Evolutionary conservation across 2,888 invertebrate species (phyloP).

Genomic region (Hirudinaria manillensis): DNA sequence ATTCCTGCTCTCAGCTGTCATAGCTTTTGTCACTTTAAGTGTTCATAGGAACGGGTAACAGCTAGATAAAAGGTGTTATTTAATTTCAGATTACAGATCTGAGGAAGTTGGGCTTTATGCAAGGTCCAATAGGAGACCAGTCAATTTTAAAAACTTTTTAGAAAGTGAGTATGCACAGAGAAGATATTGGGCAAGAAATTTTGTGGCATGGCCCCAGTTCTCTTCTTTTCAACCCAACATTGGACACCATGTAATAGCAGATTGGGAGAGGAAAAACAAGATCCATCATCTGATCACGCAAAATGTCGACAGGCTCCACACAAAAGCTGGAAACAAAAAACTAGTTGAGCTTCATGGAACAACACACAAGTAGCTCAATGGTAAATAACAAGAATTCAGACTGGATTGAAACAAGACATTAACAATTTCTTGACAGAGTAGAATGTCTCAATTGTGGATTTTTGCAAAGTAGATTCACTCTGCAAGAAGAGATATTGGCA

Average conservation of each 20-base stretch:
- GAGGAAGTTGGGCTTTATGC: slow-evolving; percentile 64
- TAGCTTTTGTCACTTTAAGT: no score
- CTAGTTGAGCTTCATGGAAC: slow-evolving; percentile 85
- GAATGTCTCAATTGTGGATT: slow-evolving; percentile 62
- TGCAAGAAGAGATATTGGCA: slow-evolving; percentile 67
- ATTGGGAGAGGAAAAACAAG: slow-evolving; percentile 64
- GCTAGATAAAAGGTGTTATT: no score
- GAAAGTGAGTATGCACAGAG: slow-evolving; percentile 60
- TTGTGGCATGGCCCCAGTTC: slow-evolving; percentile 79
- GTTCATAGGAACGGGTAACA: no score
- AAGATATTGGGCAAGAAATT: slow-evolving; percentile 93
- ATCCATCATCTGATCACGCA: slow-evolving; percentile 78
- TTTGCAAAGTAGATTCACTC: slow-evolving; percentile 62
- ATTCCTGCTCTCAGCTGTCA: no score
- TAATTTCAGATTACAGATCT: slow-evolving; percentile 36
- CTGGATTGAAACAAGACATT: no score
- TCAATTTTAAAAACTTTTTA: slow-evolving; percentile 77
- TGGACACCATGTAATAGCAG: slow-evolving; percentile 67
- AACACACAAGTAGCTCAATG: slow-evolving; percentile 40
- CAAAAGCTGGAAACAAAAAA: slow-evolving; percentile 76
- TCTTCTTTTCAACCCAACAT: slow-evolving; percentile 69
- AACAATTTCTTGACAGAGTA: slow-evolving; percentile 40
- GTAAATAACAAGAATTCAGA: no score
- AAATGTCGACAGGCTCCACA: slow-evolving; percentile 88
- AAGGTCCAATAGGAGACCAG: slow-evolving; percentile 73